Evolutionary conservation across 2,888 invertebrate species (phyloP).

Genomic region (Cabera pusaria): DNA sequence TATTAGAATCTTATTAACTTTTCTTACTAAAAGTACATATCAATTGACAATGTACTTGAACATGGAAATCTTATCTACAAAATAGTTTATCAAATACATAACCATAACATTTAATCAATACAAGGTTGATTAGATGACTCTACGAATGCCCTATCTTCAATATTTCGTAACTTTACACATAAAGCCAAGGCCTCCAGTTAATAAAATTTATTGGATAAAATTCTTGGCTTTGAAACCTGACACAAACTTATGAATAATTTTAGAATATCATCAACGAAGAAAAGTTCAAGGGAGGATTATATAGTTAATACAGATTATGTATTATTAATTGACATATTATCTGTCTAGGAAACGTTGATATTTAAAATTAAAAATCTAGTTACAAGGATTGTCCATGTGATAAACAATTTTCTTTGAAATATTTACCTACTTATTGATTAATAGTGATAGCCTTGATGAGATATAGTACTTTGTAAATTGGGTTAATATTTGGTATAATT

Average conservation of each 20-base stretch:
- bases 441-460: no score
- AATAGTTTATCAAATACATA: constrained; percentile 15
- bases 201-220: constrained; percentile 40
- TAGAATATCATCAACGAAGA: constrained; percentile 36
- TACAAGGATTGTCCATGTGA: constrained; percentile 8
- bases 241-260: constrained; percentile 40
- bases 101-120: constrained; percentile 32
- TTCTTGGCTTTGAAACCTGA: constrained; percentile 34
- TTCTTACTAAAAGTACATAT: no score
- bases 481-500: no score
- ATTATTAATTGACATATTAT: constrained; percentile 3
- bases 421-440: no score
- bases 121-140: constrained; percentile 30
- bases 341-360: constrained; percentile 10
- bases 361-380: constrained; percentile 5
- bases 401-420: constrained; percentile 12
- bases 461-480: no score
- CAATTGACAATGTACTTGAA: constrained; percentile 16
- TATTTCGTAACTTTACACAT: constrained; percentile 42
- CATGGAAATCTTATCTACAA: constrained; percentile 18
- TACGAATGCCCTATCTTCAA: constrained; percentile 26
- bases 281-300: constrained; percentile 49
- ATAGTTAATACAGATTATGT: constrained; percentile 25
- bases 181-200: constrained; percentile 48
- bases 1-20: no score